Evolutionary conservation across 2,113 vertebrate genomes (phyloP), one percentile per base, ranked within the genome.

Genomic region (Gulo gulo): DNA sequence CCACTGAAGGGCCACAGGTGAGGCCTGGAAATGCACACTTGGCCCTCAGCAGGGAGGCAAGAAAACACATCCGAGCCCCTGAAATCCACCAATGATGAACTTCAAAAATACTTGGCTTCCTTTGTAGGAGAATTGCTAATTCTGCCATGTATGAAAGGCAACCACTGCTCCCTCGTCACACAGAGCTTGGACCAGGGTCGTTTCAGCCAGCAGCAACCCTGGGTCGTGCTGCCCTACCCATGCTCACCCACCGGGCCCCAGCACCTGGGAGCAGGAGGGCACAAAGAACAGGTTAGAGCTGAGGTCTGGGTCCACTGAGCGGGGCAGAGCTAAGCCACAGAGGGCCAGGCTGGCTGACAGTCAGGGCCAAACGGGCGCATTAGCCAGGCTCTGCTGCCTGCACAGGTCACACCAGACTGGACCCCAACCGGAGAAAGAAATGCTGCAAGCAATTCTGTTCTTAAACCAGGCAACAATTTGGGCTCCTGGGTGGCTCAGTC

Each of bases 1-100:
- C 59, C 52, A 45, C 2, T 0, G 20, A 47, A 59, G 45, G 73
- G 29, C 36, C 71, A 63, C 2, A 4, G 0, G 24, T 1, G 0
- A 31, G 65, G 89, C n/a, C 94, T 76, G 39, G 50, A 63, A 81
- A 61, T n/a, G 50, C 0, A 0, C 0, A n/a, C 74, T 23, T 73
- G 29, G 39, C 36, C 29, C 31, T 50, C 57, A 20, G 69, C n/a
- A 42, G 52, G 0, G 34, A 20, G 36, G 12, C 2, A 1, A 31
- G 8, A 23, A 18, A 4, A 69, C 57, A 21, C 10, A 24, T 0
- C 0, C 0, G 6, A 85, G 34, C 42, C 21, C 79, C 65, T 82
- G 36, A 76, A 63, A 65, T 2, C 47, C 10, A 42, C 29, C 14
- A 1, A 2, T 0, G 11, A 71, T 2, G 36, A 39, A 39, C 74